phyloP scores from a whole-genome alignment of 2,888 invertebrate genomes.

The Orthonevra nobilis region DNA sequence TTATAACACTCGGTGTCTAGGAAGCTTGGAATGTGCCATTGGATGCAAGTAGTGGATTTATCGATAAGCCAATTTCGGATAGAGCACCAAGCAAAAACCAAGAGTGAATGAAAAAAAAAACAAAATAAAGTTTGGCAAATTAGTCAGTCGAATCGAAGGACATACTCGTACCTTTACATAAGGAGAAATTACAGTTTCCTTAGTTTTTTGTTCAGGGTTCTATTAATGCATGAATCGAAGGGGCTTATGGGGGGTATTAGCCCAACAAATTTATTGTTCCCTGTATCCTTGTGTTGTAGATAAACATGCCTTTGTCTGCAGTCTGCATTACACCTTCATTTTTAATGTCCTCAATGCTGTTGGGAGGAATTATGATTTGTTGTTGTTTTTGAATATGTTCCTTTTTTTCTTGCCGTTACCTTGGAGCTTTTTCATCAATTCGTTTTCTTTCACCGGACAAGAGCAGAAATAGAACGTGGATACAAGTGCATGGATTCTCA shows the following conservation, averaged over 20 bases:
- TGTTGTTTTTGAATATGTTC: too few relatives aligned
- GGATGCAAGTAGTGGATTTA: slow-evolving; percentile 71
- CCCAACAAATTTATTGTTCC: slow-evolving; percentile 44
- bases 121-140: slow-evolving; percentile 77
- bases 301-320: slow-evolving; percentile 29
- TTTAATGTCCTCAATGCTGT: slow-evolving; percentile 36
- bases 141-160: slow-evolving; percentile 73
- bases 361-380: slow-evolving; percentile 53
- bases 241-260: slow-evolving; percentile 44
- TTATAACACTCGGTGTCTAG: slow-evolving; percentile 28
- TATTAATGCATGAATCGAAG: slow-evolving; percentile 27
- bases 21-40: not conserved
- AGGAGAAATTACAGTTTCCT: not conserved
- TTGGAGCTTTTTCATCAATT: slow-evolving; percentile 50
- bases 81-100: too few relatives aligned
- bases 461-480: too few relatives aligned
- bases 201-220: too few relatives aligned
- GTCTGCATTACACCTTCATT: slow-evolving; percentile 37
- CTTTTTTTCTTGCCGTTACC: slow-evolving; percentile 42
- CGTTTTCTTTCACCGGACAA: slow-evolving; percentile 10
- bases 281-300: slow-evolving; percentile 28
- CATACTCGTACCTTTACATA: not conserved
- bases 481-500: slow-evolving; percentile 78
- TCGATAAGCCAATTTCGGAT: slow-evolving; percentile 64
- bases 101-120: too few relatives aligned